phyloP scores from a whole-genome alignment of 2,113 vertebrate species.

The Hydrolagus affinis region DNA sequence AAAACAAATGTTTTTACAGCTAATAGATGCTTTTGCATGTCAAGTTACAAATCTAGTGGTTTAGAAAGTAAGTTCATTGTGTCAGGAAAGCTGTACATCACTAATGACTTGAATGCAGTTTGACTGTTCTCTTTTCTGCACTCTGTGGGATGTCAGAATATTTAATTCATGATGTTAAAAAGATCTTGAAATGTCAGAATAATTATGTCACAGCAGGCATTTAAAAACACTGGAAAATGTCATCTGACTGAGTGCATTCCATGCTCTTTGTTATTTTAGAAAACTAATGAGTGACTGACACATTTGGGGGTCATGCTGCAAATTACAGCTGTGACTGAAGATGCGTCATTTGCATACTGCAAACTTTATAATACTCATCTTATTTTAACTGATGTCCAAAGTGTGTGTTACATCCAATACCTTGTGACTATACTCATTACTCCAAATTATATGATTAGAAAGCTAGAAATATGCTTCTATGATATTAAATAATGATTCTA shows the following conservation, averaged over 20 bases:
- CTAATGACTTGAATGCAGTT: slow-evolving; percentile 71
- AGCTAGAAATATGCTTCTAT: not conserved
- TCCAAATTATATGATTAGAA: not conserved
- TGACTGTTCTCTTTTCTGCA: slow-evolving; percentile 72
- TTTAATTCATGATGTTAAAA: slow-evolving; percentile 85
- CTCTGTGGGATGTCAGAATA: slow-evolving; percentile 82
- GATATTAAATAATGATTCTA: slow-evolving; percentile 21
- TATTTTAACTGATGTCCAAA: slow-evolving; percentile 12
- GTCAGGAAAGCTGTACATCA: slow-evolving; percentile 62
- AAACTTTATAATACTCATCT: slow-evolving; percentile 25
- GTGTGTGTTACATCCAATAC: not conserved
- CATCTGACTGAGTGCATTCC: slow-evolving; percentile 73
- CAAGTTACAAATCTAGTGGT: slow-evolving; percentile 28
- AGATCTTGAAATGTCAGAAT: slow-evolving; percentile 83
- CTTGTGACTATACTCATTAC: slow-evolving; percentile 11
- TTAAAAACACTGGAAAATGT: slow-evolving; percentile 78
- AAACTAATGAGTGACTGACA: slow-evolving; percentile 73
- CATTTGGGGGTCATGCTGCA: slow-evolving; percentile 41
- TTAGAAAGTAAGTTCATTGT: slow-evolving; percentile 32
- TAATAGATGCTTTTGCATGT: slow-evolving; percentile 27
- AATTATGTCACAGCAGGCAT: slow-evolving; percentile 86
- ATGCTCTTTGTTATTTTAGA: slow-evolving; percentile 62
- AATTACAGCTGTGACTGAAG: slow-evolving; percentile 29
- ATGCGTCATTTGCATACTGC: slow-evolving; percentile 24
- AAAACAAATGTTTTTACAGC: slow-evolving; percentile 32